Evolutionary conservation across 2,113 vertebrate genomes (phyloP), one percentile per base, ranked within the genome.

Genomic region (Scomber japonicus): DNA sequence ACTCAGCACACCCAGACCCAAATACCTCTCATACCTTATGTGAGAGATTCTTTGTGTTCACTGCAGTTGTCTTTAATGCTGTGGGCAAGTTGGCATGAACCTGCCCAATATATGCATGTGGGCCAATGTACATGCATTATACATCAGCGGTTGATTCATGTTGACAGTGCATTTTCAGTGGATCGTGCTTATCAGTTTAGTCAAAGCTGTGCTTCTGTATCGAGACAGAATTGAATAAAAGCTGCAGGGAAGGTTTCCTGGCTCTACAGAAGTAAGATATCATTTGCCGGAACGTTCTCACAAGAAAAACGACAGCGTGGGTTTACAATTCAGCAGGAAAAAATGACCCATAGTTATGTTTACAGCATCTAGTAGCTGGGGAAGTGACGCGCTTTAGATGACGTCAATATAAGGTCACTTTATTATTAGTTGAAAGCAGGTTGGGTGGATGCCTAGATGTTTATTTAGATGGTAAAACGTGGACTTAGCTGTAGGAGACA

Each of bases 1-100:
- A 91, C 89, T 90, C 87, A 81, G 89, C 89, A 84, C 53, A 15
- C 44, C 57, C 24, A 1, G 1, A 69, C 31, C 71, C 51, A 46
- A 78, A 88, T 76, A 50, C 70, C 48, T 71, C 49, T 67, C 71
- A 62, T 65, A 54, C 74, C 84, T 87, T 15, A 80, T 81, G 80
- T 61, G 78, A 75, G 71, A 12, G 68, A 69, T 19, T 64, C 71
- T 80, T 74, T 78, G 82, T 79, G 82, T 79, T 76, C 35, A 8
- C 30, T 3, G 51, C 57, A 61, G 57, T 27, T 19, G 13, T 71
- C 74, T 65, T 63, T 7, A n/a, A 2, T 30, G 50, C 55, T 64
- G 30, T 40, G 21, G 24, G 31, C 53, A 75, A 40, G 50, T 10
- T 56, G 21, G 49, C 48, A 50, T 62, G 17, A 57, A 63, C 57